Conservation (phyloP, 2,888 invertebrate species). For the Dichetophora obliterata region DNA sequence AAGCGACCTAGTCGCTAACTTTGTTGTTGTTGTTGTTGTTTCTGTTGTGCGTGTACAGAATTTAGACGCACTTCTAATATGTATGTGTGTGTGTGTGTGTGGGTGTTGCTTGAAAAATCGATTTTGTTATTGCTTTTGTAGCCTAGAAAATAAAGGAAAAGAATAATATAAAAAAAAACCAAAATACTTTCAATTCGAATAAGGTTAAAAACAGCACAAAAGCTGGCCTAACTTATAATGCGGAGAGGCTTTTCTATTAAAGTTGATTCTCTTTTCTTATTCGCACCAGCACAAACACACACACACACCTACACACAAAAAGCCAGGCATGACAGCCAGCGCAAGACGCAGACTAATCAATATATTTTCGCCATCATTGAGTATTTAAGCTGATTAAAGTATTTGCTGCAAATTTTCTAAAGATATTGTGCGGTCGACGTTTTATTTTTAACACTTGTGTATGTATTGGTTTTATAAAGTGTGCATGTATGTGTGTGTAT, state of each 20-base stretch:
- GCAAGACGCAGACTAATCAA: conserved; percentile 42
- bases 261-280: no score
- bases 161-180: not conserved
- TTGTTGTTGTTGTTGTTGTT: not conserved
- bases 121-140: conserved; percentile 47
- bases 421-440: not conserved
- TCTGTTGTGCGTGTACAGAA: conserved; percentile 2
- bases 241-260: no score
- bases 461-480: no score
- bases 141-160: not conserved
- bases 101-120: conserved; percentile 51
- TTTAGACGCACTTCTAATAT: not conserved
- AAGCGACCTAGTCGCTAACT: no score
- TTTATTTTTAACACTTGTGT: not conserved
- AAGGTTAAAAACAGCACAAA: conserved; percentile 8
- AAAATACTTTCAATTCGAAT: not conserved
- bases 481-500: no score
- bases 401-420: conserved; percentile 50
- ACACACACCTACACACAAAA: conserved; percentile 27
- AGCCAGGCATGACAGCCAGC: not conserved
- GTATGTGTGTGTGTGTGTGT: conserved; percentile 3
- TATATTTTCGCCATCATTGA: conserved; percentile 53
- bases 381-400: conserved; percentile 65
- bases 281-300: not conserved
- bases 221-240: not conserved